A percentile compares a stretch with the other conserved stretches of the same genome.
Conservation (phyloP, 2,113 vertebrate genomes). For the Bos javanicus region DNA sequence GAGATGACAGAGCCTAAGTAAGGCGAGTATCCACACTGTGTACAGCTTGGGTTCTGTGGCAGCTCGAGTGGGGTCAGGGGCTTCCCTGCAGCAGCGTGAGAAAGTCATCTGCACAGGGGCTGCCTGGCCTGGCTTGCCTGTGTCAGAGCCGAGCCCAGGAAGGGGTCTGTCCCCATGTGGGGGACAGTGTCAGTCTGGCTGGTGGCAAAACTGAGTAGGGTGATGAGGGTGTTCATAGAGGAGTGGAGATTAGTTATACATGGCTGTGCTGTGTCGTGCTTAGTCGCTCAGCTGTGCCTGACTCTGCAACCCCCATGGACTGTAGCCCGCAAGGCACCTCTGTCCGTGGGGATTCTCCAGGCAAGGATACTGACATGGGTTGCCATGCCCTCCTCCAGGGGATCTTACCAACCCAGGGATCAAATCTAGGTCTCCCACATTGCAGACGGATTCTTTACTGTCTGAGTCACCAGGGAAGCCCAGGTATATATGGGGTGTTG, state of each 20-base stretch:
- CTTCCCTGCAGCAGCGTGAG: not conserved
- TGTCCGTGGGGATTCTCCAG: not conserved
- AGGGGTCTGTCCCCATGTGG: not conserved
- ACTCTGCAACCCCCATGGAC: not conserved
- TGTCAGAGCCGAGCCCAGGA: not conserved
- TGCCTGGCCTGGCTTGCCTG: not conserved
- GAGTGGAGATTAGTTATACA: not conserved
- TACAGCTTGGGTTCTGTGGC: too few species aligned
- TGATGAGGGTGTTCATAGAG: not conserved
- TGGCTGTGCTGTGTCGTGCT: fast-evolving
- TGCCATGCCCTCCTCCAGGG: not conserved
- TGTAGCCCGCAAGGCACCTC: not conserved
- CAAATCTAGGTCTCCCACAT: not conserved
- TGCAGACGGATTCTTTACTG: not conserved
- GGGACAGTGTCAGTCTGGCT: not conserved
- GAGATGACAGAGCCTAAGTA: not conserved
- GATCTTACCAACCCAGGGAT: not conserved
- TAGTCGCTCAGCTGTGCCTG: fast-evolving
- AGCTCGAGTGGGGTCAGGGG: fast-evolving
- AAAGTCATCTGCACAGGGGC: not conserved
- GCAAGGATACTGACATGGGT: not conserved
- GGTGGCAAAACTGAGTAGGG: not conserved
- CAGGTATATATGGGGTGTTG: not conserved
- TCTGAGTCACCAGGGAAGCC: not conserved
- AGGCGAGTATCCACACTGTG: not conserved